phyloP scores from a whole-genome alignment of 2,797 vertebrate genomes.

The Diplodus puntazzo region DNA sequence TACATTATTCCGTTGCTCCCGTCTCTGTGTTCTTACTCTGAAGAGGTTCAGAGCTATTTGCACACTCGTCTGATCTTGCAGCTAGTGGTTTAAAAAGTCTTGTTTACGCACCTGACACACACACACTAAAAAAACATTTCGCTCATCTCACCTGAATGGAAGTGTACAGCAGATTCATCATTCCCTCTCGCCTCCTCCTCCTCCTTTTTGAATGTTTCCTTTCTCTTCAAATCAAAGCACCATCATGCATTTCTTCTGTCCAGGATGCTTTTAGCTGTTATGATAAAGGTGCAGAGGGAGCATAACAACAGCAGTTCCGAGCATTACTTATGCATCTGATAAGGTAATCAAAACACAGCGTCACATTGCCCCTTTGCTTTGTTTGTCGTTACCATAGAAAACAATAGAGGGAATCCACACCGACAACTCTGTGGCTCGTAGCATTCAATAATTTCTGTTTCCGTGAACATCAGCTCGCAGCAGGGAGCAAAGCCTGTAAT shows the following conservation, averaged over 20 bases:
- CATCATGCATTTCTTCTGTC: conserved; percentile 42
- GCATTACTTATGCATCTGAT: conserved; percentile 22
- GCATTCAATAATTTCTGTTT: conserved; percentile 34
- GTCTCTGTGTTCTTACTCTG: background rate
- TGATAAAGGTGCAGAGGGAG: conserved; percentile 25
- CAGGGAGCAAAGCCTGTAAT: conserved; percentile 44
- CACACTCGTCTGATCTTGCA: conserved; percentile 28
- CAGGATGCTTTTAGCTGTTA: conserved; percentile 31
- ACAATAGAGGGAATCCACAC: conserved; percentile 28
- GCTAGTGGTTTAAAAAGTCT: conserved; percentile 11
- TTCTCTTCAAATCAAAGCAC: conserved; percentile 53
- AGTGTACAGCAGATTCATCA: conserved; percentile 8
- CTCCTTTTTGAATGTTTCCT: conserved; percentile 20
- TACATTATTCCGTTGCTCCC: conserved; percentile 11
- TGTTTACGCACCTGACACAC: conserved; percentile 41
- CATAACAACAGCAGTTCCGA: conserved; percentile 7
- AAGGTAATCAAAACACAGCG: conserved; percentile 41
- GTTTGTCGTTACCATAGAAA: conserved; percentile 28
- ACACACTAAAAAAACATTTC: conserved; percentile 26
- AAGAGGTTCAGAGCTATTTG: conserved; percentile 35
- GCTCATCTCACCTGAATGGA: conserved; percentile 40
- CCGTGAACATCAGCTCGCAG: conserved; percentile 26
- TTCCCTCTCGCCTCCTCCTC: background rate
- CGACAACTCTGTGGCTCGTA: background rate
- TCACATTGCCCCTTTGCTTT: conserved; percentile 21